Conservation (phyloP, 64 coral and sea anemone species). For the Montipora foliosa region DNA sequence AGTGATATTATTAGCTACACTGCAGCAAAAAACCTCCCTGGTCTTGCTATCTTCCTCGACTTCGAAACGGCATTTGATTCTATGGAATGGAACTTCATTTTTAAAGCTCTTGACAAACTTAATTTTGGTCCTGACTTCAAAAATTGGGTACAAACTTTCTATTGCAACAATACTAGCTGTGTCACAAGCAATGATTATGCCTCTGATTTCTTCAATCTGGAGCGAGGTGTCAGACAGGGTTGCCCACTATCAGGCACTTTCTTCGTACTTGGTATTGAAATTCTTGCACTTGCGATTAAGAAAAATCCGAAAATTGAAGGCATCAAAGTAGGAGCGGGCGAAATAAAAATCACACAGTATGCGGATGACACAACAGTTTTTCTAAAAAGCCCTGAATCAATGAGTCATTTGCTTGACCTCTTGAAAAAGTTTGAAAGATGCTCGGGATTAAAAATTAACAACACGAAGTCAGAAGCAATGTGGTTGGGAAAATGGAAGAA, state of each 20-base stretch:
- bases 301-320: slow-evolving; percentile 8
- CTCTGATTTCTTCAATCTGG: slow-evolving; percentile 12
- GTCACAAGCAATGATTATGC: slow-evolving; percentile 12
- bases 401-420: neutral
- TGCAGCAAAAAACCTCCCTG: too few species aligned
- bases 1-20: too few species aligned
- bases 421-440: slow-evolving; percentile 18
- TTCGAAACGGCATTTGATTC: too few species aligned
- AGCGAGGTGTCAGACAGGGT: slow-evolving; percentile 12
- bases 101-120: neutral
- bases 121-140: slow-evolving; percentile 21
- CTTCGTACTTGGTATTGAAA: slow-evolving; percentile 12
- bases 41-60: too few species aligned
- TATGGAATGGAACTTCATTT: too few species aligned
- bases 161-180: slow-evolving; percentile 5
- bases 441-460: neutral
- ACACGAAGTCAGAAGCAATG: slow-evolving; percentile 29
- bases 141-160: slow-evolving; percentile 19
- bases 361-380: slow-evolving; percentile 12
- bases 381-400: slow-evolving; percentile 1
- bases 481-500: slow-evolving; percentile 16
- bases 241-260: slow-evolving; percentile 16
- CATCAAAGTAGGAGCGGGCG: neutral
- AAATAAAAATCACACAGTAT: slow-evolving; percentile 26
- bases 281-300: slow-evolving; percentile 23